Evolutionary conservation across 92 coral and sea anemone genomes (phyloP).

Genomic region (Virgularia gustaviana): DNA sequence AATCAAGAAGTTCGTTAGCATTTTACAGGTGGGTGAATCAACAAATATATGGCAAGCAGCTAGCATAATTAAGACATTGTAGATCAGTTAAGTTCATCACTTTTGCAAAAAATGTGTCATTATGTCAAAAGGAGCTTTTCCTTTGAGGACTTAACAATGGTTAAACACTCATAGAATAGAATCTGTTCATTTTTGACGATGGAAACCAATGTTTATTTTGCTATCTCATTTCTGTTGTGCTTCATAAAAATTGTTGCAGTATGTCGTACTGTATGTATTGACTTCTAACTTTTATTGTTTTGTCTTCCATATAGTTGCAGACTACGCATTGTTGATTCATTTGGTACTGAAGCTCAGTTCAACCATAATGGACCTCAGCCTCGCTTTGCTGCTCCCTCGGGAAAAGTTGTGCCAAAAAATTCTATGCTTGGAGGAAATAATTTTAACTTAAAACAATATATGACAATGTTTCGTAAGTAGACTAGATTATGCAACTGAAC

Average conservation of each 20-base stretch:
- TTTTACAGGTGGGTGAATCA: constrained; percentile 84
- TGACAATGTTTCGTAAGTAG: constrained; percentile 99
- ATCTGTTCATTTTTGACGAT: too few species aligned
- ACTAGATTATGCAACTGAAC: background rate
- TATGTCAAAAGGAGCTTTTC: too few species aligned
- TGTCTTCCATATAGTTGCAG: constrained; percentile 62
- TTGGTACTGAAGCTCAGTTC: constrained; percentile 98
- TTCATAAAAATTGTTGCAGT: background rate
- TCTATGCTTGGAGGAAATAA: constrained; percentile 79
- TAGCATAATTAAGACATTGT: background rate
- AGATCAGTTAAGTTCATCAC: background rate
- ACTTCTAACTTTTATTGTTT: too few species aligned
- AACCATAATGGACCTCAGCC: constrained; percentile 72
- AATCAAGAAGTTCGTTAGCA: constrained; percentile 55
- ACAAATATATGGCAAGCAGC: too few species aligned
- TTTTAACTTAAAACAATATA: constrained; percentile 74
- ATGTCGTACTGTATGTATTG: too few species aligned
- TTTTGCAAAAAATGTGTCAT: too few species aligned
- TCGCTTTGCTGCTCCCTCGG: constrained; percentile 48
- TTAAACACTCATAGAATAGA: too few species aligned
- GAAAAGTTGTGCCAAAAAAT: constrained; percentile 40
- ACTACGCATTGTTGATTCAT: constrained; percentile 86
- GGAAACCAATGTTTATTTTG: too few species aligned
- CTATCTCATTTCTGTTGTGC: too few species aligned
- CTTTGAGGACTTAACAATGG: too few species aligned